Evolutionary conservation across 2,113 vertebrate genomes (phyloP).

Genomic region (Panthera tigris): DNA sequence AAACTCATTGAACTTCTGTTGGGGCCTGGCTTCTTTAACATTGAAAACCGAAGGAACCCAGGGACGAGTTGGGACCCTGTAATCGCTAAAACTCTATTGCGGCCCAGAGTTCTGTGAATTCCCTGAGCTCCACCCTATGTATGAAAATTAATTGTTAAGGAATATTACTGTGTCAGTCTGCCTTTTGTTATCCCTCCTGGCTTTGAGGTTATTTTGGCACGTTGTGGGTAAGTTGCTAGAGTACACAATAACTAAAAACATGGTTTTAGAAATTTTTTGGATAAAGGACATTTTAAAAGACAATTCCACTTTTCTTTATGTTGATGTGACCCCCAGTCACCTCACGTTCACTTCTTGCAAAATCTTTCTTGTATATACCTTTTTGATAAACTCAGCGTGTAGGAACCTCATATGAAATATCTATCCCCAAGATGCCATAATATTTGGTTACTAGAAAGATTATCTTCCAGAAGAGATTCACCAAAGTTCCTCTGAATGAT

Average conservation of each 20-base stretch:
- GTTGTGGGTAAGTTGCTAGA: neutral
- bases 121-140: neutral
- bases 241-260: neutral
- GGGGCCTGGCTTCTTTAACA: neutral
- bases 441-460: slow-evolving; percentile 81
- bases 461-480: slow-evolving; percentile 78
- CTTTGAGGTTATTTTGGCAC: neutral
- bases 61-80: neutral
- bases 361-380: slow-evolving; percentile 77
- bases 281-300: slow-evolving; percentile 75
- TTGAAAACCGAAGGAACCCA: neutral
- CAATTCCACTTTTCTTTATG: slow-evolving; percentile 62
- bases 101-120: neutral
- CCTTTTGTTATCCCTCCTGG: neutral
- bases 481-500: slow-evolving; percentile 79
- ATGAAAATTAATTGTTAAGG: neutral
- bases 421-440: slow-evolving; percentile 78
- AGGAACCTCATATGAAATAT: slow-evolving; percentile 74
- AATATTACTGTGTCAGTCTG: neutral
- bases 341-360: slow-evolving; percentile 77
- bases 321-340: slow-evolving; percentile 74
- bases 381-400: slow-evolving; percentile 77
- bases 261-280: slow-evolving; percentile 66
- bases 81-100: neutral
- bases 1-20: slow-evolving; percentile 11